Base-by-base conservation (phyloP, 2,888 invertebrate genomes). In the Drymonia ruficornis region DNA sequence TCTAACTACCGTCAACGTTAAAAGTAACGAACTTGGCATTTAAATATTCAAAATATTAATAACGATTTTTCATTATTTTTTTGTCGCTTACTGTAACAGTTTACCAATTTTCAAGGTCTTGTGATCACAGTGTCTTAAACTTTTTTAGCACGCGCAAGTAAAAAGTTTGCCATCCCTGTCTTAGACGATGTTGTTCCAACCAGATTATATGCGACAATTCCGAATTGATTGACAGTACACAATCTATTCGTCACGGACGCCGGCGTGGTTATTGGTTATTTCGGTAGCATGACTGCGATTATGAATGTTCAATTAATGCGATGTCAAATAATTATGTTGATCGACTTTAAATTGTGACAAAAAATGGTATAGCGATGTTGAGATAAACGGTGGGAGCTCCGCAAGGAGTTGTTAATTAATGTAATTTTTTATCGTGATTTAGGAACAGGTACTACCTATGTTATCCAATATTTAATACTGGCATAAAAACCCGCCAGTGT, bases 221-320 rank as follows among this genome's bases (percentile, higher is more conserved):
- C 72, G 72, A 77, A 82, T 83, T 84, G 84, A 86, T 83, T 84
- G 84, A 86, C 84, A 72, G 63, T 83, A 86, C 84, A 72, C 62
- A 69, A 58, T 61, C 69, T 59, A 66, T 69, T 74, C 68, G 73
- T 71, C 70, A 70, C 63, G 71, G 72, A 76, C 18, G 34, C 29
- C 47, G 34, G 34, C 18, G 34, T 34, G 34, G 47, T 18, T 47
- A 28, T 47, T 34, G 47, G 47, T 31, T 65, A 59, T 61, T 72
- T 71, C 75, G 68, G 77, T 67, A 74, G 78, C 80, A 71, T 78
- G 78, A 79, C 76, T 74, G 80, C 64, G 83, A 81, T 85, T 81
- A 84, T 84, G 61, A 60, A 65, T 68, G 65, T 70, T 67, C 61
- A 72, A 74, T 74, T 63, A 70, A 70, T 61, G 50, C 58, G 29